Base-by-base conservation (phyloP, 2,113 vertebrate genomes). In the Lepus timidus region DNA sequence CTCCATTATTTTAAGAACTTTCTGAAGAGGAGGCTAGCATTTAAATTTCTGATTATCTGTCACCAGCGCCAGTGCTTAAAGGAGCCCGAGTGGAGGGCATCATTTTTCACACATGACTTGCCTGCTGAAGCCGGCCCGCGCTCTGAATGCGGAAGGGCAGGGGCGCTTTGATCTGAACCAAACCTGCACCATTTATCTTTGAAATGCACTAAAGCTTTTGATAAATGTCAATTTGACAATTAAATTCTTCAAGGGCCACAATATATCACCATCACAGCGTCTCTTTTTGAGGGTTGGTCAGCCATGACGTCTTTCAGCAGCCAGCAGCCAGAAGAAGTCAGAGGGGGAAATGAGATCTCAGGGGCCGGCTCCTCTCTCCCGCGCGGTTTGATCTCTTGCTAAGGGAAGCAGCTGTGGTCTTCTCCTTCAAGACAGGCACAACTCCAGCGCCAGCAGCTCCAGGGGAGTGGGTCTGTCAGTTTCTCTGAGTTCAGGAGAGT, bases 1-100 rank as follows among this genome's bases (percentile, higher is more conserved):
- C 96, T 97, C 95, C 92, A 96, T 97, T 98, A 98, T 98, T 98
- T 98, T 97, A 97, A 97, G 95, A 97, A 95, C 95, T 98, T 97
- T 98, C 91, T 6, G 84, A 98, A 98, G 97, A 98, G 95, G 94
- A 97, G 95, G 96, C 96, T 97, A 97, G 96, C 94, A 97, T 98
- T 98, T 98, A 97, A 98, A 98, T 98, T 98, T 98, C 98, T 98
- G 97, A 98, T 98, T 95, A 97, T 98, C 94, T 97, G 95, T 98
- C 97, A 97, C 84, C 3, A 25, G 92, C 73, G 94, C 94, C 94
- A 96, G 96, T 97, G 97, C 93, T 97, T 97, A 95, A 93, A 6
- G 14, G 90, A 95, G 79, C 68, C 31, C 39, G 79, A 80, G 55
- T 91, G 67, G 94, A 95, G 71, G 89, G 67, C 58, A 93, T 97